These are phyloP conservation scores for Hydrozoanthus tunicans DNA, from an alignment of 64 coral and sea anemone genomes.

Conservation along the genomic window DNA sequence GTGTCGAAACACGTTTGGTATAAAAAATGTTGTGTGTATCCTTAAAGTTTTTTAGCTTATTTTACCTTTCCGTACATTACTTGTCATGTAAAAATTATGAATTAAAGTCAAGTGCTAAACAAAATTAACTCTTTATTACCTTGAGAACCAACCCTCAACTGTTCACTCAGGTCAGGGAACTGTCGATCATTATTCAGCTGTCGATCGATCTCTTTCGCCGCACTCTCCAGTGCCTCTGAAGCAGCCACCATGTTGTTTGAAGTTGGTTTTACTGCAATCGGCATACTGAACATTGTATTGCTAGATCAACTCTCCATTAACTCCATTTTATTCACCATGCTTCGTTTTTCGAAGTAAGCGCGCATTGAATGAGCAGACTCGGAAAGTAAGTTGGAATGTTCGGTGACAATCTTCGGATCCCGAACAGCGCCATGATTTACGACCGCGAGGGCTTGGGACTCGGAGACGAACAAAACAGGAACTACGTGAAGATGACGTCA, in stretches of 20 bases:
- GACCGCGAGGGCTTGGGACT: constrained; percentile 17
- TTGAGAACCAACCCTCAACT: constrained; percentile 72
- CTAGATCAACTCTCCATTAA: constrained; percentile 2
- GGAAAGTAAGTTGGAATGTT: neutral
- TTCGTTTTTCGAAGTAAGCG: constrained; percentile 87
- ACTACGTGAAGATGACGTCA: constrained; percentile 65
- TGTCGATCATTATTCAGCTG: constrained; percentile 81
- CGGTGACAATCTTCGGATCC: constrained; percentile 2
- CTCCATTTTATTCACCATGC: constrained; percentile 56
- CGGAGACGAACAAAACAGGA: constrained; percentile 23
- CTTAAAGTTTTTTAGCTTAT: too few relatives aligned
- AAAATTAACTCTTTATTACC: constrained; percentile 35
- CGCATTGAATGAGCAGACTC: constrained; percentile 85
- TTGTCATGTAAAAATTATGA: too few relatives aligned
- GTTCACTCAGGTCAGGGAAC: constrained; percentile 87
- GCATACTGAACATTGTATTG: constrained; percentile 64
- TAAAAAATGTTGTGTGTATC: too few relatives aligned
- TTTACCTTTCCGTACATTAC: too few relatives aligned
- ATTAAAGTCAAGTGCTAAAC: too few relatives aligned
- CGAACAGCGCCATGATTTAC: neutral
- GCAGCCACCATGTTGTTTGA: constrained; percentile 51
- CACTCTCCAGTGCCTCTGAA: constrained; percentile 85
- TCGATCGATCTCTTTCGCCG: constrained; percentile 92
- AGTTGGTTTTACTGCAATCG: constrained; percentile 58
- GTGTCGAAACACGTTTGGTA: too few relatives aligned